phyloP scores from a whole-genome alignment of 35 echinoderm and acorn worm genomes.

The Heliocidaris tuberculata region DNA sequence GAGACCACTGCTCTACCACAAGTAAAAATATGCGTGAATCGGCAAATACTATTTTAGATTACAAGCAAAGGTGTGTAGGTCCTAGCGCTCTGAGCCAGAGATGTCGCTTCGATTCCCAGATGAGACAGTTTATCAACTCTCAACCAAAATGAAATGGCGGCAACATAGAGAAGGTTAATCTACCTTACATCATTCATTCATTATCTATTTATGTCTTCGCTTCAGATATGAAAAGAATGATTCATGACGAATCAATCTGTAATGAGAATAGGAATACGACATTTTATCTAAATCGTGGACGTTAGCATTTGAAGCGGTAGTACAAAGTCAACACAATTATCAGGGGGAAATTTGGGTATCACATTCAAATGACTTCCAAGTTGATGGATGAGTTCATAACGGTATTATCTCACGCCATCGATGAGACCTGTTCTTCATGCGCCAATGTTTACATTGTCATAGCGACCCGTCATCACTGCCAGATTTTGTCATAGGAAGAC shows the following conservation, averaged over 20 bases:
- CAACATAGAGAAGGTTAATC: no score
- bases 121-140: no score
- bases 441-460: background rate
- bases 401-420: background rate
- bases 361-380: background rate
- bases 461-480: background rate
- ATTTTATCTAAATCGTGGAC: background rate
- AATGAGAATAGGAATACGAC: background rate
- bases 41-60: no score
- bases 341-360: background rate
- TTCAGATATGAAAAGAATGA: background rate
- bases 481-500: background rate
- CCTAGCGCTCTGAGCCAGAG: no score
- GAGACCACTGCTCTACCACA: no score
- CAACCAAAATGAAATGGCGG: no score
- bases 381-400: background rate
- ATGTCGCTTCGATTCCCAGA: no score
- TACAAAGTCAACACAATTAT: background rate
- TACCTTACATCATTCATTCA: no score
- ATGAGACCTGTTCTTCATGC: background rate
- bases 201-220: background rate
- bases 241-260: background rate
- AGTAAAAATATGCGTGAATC: no score
- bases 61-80: no score
- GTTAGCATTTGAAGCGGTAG: background rate